Evolutionary conservation across 2,797 vertebrate species (phyloP).

Genomic region (Aulostomus chinensis): DNA sequence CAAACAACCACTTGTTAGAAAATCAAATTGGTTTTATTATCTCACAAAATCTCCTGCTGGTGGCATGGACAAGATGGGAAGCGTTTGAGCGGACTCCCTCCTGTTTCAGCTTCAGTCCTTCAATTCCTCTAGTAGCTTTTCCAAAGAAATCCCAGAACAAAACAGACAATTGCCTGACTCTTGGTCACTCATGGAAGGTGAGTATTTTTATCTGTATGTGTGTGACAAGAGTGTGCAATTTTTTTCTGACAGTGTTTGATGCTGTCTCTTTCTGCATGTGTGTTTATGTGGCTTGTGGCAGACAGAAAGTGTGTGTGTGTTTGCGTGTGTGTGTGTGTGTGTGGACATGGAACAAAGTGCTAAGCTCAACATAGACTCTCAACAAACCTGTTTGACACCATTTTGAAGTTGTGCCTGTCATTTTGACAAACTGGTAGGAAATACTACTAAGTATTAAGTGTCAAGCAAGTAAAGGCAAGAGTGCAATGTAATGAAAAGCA

Average conservation of each 20-base stretch:
- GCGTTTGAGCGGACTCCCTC: too few relatives aligned
- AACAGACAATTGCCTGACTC: constrained; percentile 52
- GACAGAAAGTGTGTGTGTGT: constrained; percentile 1
- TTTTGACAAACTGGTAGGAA: too few relatives aligned
- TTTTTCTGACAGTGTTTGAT: constrained; percentile 40
- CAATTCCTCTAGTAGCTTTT: constrained; percentile 29
- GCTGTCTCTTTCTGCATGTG: background rate
- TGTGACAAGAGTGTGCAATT: constrained; percentile 40
- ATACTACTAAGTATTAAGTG: too few relatives aligned
- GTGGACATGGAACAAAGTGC: too few relatives aligned
- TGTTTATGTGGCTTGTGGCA: background rate
- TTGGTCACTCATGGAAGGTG: constrained; percentile 37
- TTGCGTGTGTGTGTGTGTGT: constrained; percentile 1
- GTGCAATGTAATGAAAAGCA: too few relatives aligned
- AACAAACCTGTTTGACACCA: too few relatives aligned
- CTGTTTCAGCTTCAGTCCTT: constrained; percentile 46
- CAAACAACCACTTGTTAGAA: constrained; percentile 49
- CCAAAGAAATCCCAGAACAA: constrained; percentile 47
- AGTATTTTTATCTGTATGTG: constrained; percentile 29
- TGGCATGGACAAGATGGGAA: constrained; percentile 21
- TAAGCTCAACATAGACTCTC: too few relatives aligned
- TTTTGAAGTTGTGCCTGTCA: too few relatives aligned
- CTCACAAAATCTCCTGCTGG: constrained; percentile 28
- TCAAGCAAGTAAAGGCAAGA: too few relatives aligned
- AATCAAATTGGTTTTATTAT: constrained; percentile 42